Base-by-base conservation (phyloP, 2,113 vertebrate species). In the Tenebrosternarchus preto region DNA sequence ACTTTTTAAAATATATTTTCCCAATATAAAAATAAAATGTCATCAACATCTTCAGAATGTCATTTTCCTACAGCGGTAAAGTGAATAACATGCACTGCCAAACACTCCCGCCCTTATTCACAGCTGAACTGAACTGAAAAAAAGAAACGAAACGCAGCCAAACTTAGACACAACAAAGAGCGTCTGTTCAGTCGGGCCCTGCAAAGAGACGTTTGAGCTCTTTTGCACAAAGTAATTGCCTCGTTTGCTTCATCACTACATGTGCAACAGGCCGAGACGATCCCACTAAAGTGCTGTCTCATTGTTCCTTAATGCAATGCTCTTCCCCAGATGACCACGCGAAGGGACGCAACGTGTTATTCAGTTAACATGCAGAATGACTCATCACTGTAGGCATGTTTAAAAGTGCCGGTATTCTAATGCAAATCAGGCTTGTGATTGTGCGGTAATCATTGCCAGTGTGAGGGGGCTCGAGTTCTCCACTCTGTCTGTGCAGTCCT, bases 351-450 rank as follows among this genome's bases (percentile, higher is more conserved):
- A 56, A 64, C 63, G n/a, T 53, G 63, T 71, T 79, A 50, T 43
- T 22, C 61, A 9, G 50, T 80, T 50, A 39, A 46, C 15, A 46
- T 73, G 64, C 64, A 43, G 60, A 24, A 50, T 76, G 72, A 80
- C 61, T 80, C 70, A 80, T 59, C 25, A 84, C 74, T 61, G 77
- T 72, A 57, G 43, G 5, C 33, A 63, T 81, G 59, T 70, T 77
- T 39, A 29, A 73, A 57, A 70, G 43, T 43, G 39, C 1, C 20
- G 43, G 5, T 57, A 46, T 66, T 53, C 36, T 66, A 46, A 72
- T 71, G 73, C 80, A 76, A 76, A 75, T 75, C 80, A 50, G 72
- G n/a, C 63, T 77, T 72, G 31, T 19, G 70, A 82, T 72, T 56
- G 43, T 63, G 39, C 67, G 27, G 16, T 22, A 53, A 46, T 71